Evolutionary conservation across 2,113 vertebrate genomes (phyloP).

Genomic region (Phylloscopus whistleri): DNA sequence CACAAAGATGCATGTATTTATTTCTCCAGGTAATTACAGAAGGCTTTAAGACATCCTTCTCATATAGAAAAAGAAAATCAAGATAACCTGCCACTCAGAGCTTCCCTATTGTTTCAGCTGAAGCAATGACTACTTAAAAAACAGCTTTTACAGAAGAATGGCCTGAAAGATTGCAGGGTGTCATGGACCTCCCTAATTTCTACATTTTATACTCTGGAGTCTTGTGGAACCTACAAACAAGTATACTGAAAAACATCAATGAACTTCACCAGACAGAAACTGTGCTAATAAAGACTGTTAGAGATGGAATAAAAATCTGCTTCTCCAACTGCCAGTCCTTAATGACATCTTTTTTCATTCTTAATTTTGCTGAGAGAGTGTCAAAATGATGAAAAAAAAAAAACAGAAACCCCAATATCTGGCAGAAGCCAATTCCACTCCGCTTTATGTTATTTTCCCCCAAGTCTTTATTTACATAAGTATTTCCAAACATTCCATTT

Average conservation of each 20-base stretch:
- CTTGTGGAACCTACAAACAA: accelerated
- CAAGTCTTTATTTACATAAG: neutral
- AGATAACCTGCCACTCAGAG: neutral
- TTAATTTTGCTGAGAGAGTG: neutral
- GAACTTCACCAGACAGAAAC: neutral
- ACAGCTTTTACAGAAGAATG: neutral
- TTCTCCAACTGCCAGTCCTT: neutral
- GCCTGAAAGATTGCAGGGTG: neutral
- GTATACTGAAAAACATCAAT: neutral
- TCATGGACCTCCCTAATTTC: neutral
- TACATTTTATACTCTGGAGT: neutral
- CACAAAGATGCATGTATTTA: neutral
- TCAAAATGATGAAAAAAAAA: neutral
- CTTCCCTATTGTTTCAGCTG: neutral
- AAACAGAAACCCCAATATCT: neutral
- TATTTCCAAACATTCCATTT: neutral
- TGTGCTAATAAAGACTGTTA: neutral
- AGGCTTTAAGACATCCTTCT: neutral
- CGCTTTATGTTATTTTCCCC: neutral
- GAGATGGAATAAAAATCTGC: neutral
- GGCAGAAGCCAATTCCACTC: neutral
- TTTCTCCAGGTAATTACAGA: neutral
- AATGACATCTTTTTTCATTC: neutral
- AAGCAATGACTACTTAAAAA: neutral
- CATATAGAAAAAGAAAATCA: neutral